Evolutionary conservation across 1,140 invertebrate genomes (phyloP).

Genomic region (Trichogramma pretiosum): DNA sequence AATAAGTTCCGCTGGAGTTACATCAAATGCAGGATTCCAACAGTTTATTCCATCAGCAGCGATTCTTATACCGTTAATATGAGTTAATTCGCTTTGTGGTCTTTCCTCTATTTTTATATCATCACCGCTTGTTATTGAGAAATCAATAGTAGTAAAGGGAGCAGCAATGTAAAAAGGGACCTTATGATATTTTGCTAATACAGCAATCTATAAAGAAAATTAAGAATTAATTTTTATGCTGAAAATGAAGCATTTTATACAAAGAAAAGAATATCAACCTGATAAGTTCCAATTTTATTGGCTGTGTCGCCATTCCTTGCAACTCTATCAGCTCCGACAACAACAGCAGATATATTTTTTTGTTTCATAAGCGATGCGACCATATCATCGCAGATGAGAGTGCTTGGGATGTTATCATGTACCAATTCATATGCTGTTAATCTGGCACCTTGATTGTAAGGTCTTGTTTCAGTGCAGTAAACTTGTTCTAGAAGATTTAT

Average conservation of each 20-base stretch:
- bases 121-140: conserved; percentile 66
- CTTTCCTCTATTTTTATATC: conserved; percentile 91
- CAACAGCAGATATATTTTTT: conserved; percentile 66
- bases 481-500: conserved; percentile 59
- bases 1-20: conserved; percentile 90
- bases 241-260: no score
- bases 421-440: conserved; percentile 94
- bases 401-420: conserved; percentile 86
- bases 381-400: conserved; percentile 91
- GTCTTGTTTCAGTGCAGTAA: conserved; percentile 94
- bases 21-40: conserved; percentile 99
- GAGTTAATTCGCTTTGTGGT: conserved; percentile 81
- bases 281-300: conserved; percentile 99
- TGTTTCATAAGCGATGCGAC: conserved; percentile 82
- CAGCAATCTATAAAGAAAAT: conserved; percentile 67
- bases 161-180: conserved; percentile 96
- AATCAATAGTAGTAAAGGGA: conserved; percentile 87
- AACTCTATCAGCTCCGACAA: conserved; percentile 84
- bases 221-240: background rate
- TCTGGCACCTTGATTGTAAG: conserved; percentile 93
- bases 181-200: conserved; percentile 80
- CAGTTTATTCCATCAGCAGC: conserved; percentile 82
- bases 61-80: conserved; percentile 71
- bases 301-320: conserved; percentile 96
- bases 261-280: conserved; percentile 42